phyloP scores from a whole-genome alignment of 2,797 vertebrate genomes.

The Syngnathus rostellatus region DNA sequence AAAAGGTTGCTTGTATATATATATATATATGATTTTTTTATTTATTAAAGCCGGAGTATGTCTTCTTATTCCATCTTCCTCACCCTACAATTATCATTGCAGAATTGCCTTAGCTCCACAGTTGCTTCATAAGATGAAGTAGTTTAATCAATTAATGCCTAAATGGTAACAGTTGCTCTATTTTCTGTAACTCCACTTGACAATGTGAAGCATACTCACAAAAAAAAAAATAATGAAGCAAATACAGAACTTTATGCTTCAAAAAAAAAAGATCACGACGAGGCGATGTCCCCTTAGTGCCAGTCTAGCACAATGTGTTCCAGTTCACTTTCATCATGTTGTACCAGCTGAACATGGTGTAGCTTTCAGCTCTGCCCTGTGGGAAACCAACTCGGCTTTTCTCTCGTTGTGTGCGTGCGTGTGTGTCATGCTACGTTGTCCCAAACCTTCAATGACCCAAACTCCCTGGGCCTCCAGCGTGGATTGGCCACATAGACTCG shows the following conservation, averaged over 20 bases:
- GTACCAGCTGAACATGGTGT: conserved; percentile 71
- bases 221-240: conserved; percentile 43
- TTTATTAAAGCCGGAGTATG: no score
- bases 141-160: conserved; percentile 51
- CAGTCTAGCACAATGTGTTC: conserved; percentile 69
- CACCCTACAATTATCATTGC: conserved; percentile 8
- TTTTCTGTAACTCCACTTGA: conserved; percentile 34
- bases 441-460: conserved; percentile 57
- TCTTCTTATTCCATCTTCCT: not conserved
- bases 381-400: conserved; percentile 66
- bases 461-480: conserved; percentile 60
- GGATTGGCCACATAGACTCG: conserved; percentile 59
- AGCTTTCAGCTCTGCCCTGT: conserved; percentile 71
- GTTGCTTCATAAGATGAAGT: conserved; percentile 52
- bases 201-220: conserved; percentile 40
- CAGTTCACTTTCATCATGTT: conserved; percentile 73
- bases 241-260: conserved; percentile 70
- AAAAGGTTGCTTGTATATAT: no score
- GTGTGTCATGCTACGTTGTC: conserved; percentile 52
- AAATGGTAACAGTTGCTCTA: conserved; percentile 36
- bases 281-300: conserved; percentile 67
- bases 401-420: conserved; percentile 42
- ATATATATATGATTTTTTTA: no score
- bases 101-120: conserved; percentile 39
- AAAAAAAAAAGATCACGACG: conserved; percentile 50